Base-by-base conservation (phyloP, 2,888 invertebrate species). In the Gryllus longicercus region DNA sequence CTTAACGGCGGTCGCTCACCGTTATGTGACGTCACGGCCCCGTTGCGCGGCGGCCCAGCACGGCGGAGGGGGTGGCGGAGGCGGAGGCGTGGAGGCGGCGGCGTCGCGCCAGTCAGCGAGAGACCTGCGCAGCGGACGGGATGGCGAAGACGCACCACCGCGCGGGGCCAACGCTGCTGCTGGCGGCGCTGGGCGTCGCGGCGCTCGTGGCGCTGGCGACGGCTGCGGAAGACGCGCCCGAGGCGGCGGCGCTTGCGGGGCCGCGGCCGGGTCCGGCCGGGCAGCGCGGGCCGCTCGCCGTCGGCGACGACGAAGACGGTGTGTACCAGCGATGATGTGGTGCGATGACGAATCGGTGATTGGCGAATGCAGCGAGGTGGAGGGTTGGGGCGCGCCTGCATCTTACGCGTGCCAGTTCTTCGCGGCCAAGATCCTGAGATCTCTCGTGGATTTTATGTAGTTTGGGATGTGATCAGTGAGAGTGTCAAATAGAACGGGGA, bases 1-100 rank as follows among this genome's bases (percentile, higher is more conserved):
- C 63, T 63, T 63, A 63, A 63, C 63, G 63, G 63, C 63, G 63
- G 63, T 63, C 63, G 63, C 63, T 63, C 63, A 63, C 63, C 63
- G 63, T 63, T 63, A 63, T 63, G 63, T 63, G 63, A 63, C 63
- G 63, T 63, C 63, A 63, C 63, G 63, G 63, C 63, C 63, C 63
- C 63, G 63, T 63, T 63, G 63, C 63, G 63, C 63, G 63, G 63
- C 63, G 63, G 63, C 63, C 16, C 63, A n/a, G 63, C 63, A n/a
- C 63, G 63, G 16, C n/a, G 63, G n/a, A 63, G 63, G 63, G 16
- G 63, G 16, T 5, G 63, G 63, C 16, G 63, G 14, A 2, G 63
- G 63, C 16, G n/a, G 63, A 14, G 14, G 5, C 2, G 18, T 4
- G n/a, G n/a, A 11, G 63, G 8, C 16, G 16, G 63, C 63, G 16